phyloP scores from a whole-genome alignment of 2,797 vertebrate genomes.

The Ctenopoma kingsleyae region DNA sequence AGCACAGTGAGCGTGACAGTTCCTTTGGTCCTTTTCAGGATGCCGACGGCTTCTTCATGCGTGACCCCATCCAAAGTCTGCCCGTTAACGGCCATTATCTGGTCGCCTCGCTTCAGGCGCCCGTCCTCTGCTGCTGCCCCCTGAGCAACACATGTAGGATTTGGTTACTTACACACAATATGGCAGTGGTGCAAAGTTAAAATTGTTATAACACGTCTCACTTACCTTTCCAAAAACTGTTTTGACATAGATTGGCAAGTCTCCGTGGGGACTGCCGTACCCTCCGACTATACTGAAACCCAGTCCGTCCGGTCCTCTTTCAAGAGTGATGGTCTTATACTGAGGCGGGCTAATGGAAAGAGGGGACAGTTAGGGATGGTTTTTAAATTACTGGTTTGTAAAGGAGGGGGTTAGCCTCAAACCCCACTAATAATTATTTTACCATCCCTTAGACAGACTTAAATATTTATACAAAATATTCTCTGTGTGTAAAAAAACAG shows the following conservation, averaged over 20 bases:
- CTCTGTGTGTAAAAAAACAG: background rate
- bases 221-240: conserved; percentile 96
- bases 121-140: conserved; percentile 97
- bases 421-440: background rate
- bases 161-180: background rate
- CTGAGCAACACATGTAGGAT: conserved; percentile 66
- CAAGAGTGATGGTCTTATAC: conserved; percentile 93
- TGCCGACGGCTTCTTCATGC: conserved; percentile 95
- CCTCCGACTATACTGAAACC: conserved; percentile 99
- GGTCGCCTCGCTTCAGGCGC: conserved; percentile 95
- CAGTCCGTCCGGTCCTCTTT: conserved; percentile 95
- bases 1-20: conserved; percentile 93
- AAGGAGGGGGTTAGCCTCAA: too few species aligned
- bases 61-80: conserved; percentile 96
- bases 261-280: conserved; percentile 95
- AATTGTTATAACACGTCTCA: background rate
- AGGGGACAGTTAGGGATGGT: conserved; percentile 8
- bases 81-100: conserved; percentile 96
- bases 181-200: background rate
- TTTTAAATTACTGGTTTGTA: too few species aligned
- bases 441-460: background rate
- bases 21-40: conserved; percentile 97
- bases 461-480: background rate
- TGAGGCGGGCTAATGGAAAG: conserved; percentile 89
- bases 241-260: conserved; percentile 98